Evolutionary conservation across 2,113 vertebrate species (phyloP).

Genomic region (Pseudonaja textilis): DNA sequence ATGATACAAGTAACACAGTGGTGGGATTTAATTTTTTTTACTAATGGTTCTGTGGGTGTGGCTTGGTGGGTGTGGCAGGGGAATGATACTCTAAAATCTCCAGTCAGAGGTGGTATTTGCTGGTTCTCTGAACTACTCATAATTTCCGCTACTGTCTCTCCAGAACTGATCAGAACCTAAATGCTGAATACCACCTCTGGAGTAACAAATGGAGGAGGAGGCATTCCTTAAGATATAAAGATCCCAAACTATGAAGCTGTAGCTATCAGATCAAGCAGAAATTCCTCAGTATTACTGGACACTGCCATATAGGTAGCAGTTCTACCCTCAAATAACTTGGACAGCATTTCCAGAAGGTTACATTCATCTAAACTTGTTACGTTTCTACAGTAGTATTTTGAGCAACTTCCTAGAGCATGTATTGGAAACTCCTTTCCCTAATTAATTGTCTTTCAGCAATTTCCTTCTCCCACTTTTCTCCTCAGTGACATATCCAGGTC

Average conservation of each 20-base stretch:
- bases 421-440: conserved; percentile 53
- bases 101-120: no score
- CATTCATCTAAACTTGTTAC: conserved; percentile 19
- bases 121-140: no score
- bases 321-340: neutral
- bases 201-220: neutral
- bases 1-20: neutral
- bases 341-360: conserved; percentile 7
- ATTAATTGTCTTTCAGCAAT: conserved; percentile 64
- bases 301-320: neutral
- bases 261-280: neutral
- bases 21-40: no score
- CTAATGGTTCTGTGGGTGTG: no score
- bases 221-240: neutral
- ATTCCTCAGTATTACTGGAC: neutral
- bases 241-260: neutral
- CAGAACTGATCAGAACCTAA: no score
- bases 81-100: no score
- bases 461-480: conserved; percentile 56
- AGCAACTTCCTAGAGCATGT: conserved; percentile 26
- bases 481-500: conserved; percentile 57
- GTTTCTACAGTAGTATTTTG: neutral
- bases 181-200: no score
- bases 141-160: no score
- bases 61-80: no score